A percentile compares a stretch with the other conserved stretches of the same genome.
Evolutionary conservation across 2,113 vertebrate species (phyloP).

Genomic region (Toxotes chatareus): DNA sequence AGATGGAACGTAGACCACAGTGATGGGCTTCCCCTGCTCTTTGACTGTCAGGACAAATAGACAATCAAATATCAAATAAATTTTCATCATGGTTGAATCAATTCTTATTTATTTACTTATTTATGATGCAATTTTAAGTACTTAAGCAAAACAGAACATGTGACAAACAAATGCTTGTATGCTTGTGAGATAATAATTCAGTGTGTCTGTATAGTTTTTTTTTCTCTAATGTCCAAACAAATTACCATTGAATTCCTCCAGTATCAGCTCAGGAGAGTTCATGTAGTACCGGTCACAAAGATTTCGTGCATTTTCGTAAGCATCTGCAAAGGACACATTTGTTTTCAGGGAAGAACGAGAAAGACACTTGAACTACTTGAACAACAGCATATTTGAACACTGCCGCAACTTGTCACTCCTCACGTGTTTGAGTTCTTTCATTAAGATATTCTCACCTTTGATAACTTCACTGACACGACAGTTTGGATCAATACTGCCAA

Average conservation of each 20-base stretch:
- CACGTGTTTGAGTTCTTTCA: background rate
- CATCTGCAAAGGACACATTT: constrained; percentile 84
- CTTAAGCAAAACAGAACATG: background rate
- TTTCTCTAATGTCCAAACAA: background rate
- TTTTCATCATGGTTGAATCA: background rate
- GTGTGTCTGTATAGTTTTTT: background rate
- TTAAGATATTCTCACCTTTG: constrained; percentile 85
- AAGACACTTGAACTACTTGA: background rate
- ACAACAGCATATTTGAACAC: background rate
- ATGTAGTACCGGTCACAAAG: constrained; percentile 98
- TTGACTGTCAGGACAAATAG: constrained; percentile 84
- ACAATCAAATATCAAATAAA: background rate
- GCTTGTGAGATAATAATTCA: background rate
- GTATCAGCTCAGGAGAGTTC: constrained; percentile 92
- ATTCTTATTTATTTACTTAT: background rate
- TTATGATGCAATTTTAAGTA: background rate
- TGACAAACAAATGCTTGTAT: background rate
- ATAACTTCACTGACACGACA: constrained; percentile 93
- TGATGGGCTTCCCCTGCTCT: constrained; percentile 88
- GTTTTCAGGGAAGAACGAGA: background rate
- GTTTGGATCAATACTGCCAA: constrained; percentile 96
- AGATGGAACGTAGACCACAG: constrained; percentile 96
- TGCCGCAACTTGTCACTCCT: background rate
- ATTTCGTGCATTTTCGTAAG: constrained; percentile 94
- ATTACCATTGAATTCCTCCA: constrained; percentile 93